Evolutionary conservation across 2,888 invertebrate genomes (phyloP), one percentile per base, ranked within the genome.

Genomic region (Caenorhabditis japonica): DNA sequence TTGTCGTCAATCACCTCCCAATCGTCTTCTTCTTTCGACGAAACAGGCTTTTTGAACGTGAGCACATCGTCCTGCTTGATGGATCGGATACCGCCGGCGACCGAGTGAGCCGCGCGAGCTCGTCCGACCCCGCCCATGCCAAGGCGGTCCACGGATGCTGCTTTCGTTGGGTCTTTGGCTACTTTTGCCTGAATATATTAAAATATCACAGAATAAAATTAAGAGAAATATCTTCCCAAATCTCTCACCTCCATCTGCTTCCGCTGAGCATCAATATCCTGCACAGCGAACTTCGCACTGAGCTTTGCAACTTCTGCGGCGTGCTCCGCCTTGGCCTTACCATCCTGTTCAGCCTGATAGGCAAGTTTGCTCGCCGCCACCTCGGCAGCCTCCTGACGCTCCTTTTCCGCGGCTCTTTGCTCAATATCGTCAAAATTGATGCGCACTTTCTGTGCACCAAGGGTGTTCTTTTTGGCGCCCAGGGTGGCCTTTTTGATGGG

Each of bases 371-470:
- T 53, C 1, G 76, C 72, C 13, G 76, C 76, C 13, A 68, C 53
- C 23, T 72, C 72, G 19, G 76, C 76, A 88, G 75, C 76, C 12
- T 53, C 89, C 88, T 91, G 91, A 49, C 92, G 91, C 89, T 94
- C 94, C 2, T 93, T 92, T 89, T 93, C 91, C 84, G 92, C 92
- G 5, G 95, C 96, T 86, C 94, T 93, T 77, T 92, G 92, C 89
- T 97, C 97, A 73, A 97, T 92, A 87, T 95, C 96, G 17, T 93
- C 94, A 88, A 99, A 99, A 89, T 97, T 94, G 3, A 81, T 70
- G 27, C 94, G 92, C 93, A 97, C 94, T 88, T 94, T 94, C 53
- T 94, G 95, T 15, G 97, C 99, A 52, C 97, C 97, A 58, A 97
- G 90, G 0, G 94, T 93, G 39, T 93, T 92, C 79, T 94, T 95